These are phyloP conservation scores for Himalopsyche tibetana DNA, from an alignment of 2,888 invertebrate genomes.

Conservation along the genomic window DNA sequence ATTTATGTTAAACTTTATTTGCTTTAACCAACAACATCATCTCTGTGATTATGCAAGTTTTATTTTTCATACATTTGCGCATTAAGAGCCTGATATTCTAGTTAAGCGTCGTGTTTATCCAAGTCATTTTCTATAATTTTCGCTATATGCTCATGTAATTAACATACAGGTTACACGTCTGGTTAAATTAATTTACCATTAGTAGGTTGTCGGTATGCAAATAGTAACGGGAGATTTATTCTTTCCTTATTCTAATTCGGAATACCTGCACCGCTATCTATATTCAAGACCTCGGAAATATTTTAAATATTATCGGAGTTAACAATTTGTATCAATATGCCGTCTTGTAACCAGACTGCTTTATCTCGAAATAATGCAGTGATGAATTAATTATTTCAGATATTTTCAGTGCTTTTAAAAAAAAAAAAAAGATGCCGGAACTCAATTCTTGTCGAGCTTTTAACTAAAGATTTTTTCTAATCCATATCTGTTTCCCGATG, in stretches of 20 bases:
- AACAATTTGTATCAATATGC: no score
- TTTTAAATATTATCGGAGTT: no score
- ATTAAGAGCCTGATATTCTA: constrained; percentile 21
- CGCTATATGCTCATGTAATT: constrained; percentile 13
- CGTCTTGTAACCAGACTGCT: no score
- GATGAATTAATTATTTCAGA: no score
- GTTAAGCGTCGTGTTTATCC: constrained; percentile 14
- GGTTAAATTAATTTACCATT: constrained; percentile 25
- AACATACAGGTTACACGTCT: constrained; percentile 12
- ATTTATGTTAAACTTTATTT: neutral
- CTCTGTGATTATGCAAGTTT: neutral
- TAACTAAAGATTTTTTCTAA: no score
- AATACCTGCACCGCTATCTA: neutral
- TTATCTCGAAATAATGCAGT: no score
- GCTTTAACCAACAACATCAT: neutral
- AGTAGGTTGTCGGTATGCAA: constrained; percentile 37
- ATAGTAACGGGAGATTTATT: constrained; percentile 36
- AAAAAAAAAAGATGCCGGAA: no score
- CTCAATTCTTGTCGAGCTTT: no score
- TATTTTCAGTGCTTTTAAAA: no score
- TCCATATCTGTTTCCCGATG: no score
- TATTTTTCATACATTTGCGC: neutral
- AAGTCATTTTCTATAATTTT: constrained; percentile 42
- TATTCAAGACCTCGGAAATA: no score
- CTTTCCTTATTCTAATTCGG: constrained; percentile 35